phyloP scores from a whole-genome alignment of 2,888 invertebrate genomes.

The Rhagophthalmus giganteus region DNA sequence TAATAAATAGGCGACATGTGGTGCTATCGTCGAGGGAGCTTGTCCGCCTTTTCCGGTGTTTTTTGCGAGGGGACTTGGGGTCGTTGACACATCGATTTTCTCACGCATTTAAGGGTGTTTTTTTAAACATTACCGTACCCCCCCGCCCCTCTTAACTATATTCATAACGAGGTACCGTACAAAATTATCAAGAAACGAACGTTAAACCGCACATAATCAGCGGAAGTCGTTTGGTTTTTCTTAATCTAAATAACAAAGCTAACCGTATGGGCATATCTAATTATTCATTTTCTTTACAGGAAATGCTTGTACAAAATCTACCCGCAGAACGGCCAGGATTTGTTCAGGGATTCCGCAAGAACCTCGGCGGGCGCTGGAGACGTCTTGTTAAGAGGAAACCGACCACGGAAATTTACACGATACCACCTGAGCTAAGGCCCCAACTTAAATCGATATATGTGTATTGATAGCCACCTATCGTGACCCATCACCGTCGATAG shows the following conservation, averaged over 20 bases:
- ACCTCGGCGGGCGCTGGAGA: slow-evolving; percentile 84
- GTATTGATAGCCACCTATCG: slow-evolving; percentile 60
- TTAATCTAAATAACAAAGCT: too few species aligned
- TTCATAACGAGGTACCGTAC: too few species aligned
- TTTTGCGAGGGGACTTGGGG: slow-evolving; percentile 17
- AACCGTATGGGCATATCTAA: too few species aligned
- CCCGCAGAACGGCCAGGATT: slow-evolving; percentile 72
- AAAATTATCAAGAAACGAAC: too few species aligned
- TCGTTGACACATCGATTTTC: slow-evolving; percentile 15
- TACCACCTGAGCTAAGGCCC: slow-evolving; percentile 84
- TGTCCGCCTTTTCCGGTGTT: slow-evolving; percentile 18
- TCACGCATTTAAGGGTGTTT: too few species aligned
- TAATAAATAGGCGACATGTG: too few species aligned
- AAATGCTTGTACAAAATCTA: slow-evolving; percentile 74
- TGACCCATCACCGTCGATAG: slow-evolving; percentile 9
- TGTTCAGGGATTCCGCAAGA: slow-evolving; percentile 79
- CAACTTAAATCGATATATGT: slow-evolving; percentile 88
- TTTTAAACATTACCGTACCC: too few species aligned
- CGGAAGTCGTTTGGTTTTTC: slow-evolving; percentile 1
- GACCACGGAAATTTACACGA: slow-evolving; percentile 77
- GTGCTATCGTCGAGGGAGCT: too few species aligned
- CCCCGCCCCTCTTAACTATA: too few species aligned
- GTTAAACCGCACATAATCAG: slow-evolving; percentile 2
- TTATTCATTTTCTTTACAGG: slow-evolving; percentile 64
- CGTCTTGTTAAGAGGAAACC: slow-evolving; percentile 84